These are phyloP conservation scores for Drosophila micromelanica DNA, from an alignment of 1,140 invertebrate species.

Conservation along the genomic window DNA sequence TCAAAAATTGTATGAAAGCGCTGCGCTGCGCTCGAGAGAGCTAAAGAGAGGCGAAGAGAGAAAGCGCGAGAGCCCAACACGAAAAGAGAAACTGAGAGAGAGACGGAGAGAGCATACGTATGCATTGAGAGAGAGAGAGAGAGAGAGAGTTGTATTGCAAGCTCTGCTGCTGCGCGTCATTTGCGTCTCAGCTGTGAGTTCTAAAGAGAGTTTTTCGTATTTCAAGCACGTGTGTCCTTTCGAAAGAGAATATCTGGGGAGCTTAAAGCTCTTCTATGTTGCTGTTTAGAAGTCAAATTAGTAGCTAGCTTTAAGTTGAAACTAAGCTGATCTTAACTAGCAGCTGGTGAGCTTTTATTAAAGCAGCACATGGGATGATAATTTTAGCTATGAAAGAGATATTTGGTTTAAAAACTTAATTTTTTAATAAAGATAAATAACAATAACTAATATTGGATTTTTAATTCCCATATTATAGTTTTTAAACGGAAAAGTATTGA, in stretches of 20 bases:
- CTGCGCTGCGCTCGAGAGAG: conserved; percentile 39
- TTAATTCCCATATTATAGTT: too few relatives aligned
- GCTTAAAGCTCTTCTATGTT: conserved; percentile 25
- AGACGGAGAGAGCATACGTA: not conserved
- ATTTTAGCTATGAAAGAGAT: too few relatives aligned
- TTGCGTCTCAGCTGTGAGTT: conserved; percentile 1
- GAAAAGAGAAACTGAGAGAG: not conserved
- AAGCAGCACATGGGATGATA: too few relatives aligned
- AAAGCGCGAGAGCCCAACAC: not conserved
- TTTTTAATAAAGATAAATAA: too few relatives aligned
- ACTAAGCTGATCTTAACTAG: conserved; percentile 9
- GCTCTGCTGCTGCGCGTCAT: conserved; percentile 61
- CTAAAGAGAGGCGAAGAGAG: conserved; percentile 2
- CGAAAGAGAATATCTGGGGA: conserved; percentile 27
- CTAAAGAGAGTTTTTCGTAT: conserved; percentile 38
- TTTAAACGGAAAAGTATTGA: too few relatives aligned
- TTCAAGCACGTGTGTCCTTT: conserved; percentile 66
- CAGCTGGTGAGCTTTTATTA: not conserved
- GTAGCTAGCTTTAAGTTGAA: not conserved
- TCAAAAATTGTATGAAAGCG: conserved; percentile 66
- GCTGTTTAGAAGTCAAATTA: conserved; percentile 8
- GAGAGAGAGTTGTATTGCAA: not conserved
- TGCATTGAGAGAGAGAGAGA: not conserved
- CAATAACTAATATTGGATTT: too few relatives aligned
- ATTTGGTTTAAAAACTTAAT: not conserved